Evolutionary conservation across 2,888 invertebrate genomes (phyloP), one percentile per base, ranked within the genome.

Genomic region (Eumerus sabulonum): DNA sequence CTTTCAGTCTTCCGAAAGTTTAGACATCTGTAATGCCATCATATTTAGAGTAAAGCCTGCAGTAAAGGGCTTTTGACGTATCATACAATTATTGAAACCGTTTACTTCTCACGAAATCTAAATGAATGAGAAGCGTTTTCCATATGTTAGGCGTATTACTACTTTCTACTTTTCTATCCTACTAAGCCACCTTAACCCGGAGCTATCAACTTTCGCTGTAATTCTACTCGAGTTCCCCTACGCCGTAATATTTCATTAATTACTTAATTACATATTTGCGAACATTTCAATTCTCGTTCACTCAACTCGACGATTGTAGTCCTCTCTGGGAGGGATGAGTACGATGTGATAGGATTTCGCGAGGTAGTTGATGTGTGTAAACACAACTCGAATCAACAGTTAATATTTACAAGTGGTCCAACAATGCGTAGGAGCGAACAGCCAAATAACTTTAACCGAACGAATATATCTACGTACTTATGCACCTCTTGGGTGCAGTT

Each of bases 201-300:
- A 27, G 7, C 27, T 27, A 27, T 27, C 27, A 27, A 27, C 27
- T 27, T 2, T 27, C 27, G 27, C 27, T 35, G 1, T 35, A 59
- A 44, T 35, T 59, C 4, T 0, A 36, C 17, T 9, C 17, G 11
- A 17, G 17, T 36, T 7, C 44, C 45, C 18, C 45, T 36, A 54
- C 53, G 44, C 14, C 45, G 54, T 27, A n/a, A 64, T 66, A 19
- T 40, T 47, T 47, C 47, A 66, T 66, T 66, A 66, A 66, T 66
- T 66, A 66, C 54, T 66, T 56, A 56, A 66, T 56, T 64, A 64
- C 54, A 56, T 54, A 54, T 64, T 54, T 64, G 54, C 54, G 9
- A 38, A 19, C 13, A 38, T 14, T 47, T 66, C 66, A 56, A 66
- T 47, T n/a, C n/a, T n/a, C n/a, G n/a, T n/a, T 27, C 66, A 66